A percentile compares a stretch with the other conserved stretches of the same genome.
Conservation (phyloP, 2,113 vertebrate species). For the Phaethornis superciliosus region DNA sequence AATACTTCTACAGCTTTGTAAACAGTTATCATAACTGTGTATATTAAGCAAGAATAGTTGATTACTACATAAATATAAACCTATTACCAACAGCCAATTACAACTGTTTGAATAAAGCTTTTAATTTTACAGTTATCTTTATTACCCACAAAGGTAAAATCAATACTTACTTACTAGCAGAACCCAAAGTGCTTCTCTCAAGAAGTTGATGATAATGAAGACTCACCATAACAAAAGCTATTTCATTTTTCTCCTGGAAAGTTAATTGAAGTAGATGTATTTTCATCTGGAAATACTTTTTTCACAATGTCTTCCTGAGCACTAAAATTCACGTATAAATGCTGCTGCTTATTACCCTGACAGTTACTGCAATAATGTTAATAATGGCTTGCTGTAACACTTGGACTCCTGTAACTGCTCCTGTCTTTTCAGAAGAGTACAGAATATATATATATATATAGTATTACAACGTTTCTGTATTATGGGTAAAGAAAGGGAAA, state of each 20-base stretch:
- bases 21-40: not conserved
- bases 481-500: not conserved
- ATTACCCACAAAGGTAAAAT: constrained; percentile 1
- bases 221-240: constrained; percentile 86
- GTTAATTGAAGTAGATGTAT: constrained; percentile 50
- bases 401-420: not conserved
- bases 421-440: not conserved
- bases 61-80: constrained; percentile 5
- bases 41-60: not conserved
- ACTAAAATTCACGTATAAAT: constrained; percentile 47
- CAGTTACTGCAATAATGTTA: not conserved
- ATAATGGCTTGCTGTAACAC: not conserved
- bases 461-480: not conserved
- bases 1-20: not conserved
- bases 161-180: constrained; percentile 78
- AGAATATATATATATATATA: not conserved
- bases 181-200: constrained; percentile 85
- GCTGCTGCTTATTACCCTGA: not conserved
- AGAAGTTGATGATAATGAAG: constrained; percentile 88
- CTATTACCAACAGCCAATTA: not conserved
- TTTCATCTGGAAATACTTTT: constrained; percentile 40
- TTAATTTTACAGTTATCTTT: not conserved
- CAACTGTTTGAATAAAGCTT: not conserved
- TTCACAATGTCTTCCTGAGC: not conserved
- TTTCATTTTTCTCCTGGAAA: constrained; percentile 79